These are phyloP conservation scores for Macrotrachela quadricornifera DNA, from an alignment of 1,140 invertebrate genomes.

Conservation along the genomic window DNA sequence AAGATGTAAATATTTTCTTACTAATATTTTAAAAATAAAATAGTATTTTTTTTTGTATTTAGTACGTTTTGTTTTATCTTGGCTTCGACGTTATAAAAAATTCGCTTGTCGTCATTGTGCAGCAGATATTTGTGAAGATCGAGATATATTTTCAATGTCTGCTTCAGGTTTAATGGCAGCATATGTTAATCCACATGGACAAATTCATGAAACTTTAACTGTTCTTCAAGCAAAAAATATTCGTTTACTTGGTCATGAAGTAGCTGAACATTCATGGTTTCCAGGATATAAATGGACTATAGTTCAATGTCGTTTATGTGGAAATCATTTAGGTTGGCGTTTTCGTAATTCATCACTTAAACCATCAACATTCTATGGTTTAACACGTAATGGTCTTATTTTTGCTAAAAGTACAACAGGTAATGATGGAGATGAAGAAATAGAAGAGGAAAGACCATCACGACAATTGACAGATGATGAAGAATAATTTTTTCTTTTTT, in stretches of 20 bases:
- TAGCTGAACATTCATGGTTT: conserved; percentile 57
- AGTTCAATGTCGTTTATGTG: conserved; percentile 42
- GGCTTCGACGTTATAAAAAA: no score
- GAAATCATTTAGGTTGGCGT: conserved; percentile 52
- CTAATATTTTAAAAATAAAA: no score
- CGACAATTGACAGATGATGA: no score
- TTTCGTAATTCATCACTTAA: conserved; percentile 43
- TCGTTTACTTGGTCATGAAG: conserved; percentile 36
- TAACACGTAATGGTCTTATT: conserved; percentile 31
- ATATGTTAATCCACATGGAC: conserved; percentile 55
- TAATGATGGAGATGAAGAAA: no score
- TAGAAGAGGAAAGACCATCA: no score
- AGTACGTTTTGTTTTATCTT: no score
- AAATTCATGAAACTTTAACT: conserved; percentile 59
- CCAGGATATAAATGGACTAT: conserved; percentile 57
- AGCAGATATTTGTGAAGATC: neutral
- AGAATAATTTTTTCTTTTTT: no score
- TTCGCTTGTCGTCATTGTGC: neutral
- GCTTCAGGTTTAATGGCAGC: conserved; percentile 53
- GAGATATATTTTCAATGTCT: conserved; percentile 55
- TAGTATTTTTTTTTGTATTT: no score
- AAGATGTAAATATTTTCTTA: no score
- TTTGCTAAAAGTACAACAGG: no score
- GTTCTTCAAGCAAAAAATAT: conserved; percentile 39
- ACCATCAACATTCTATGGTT: conserved; percentile 48